These are phyloP conservation scores for Narcine bancroftii DNA, from an alignment of 2,113 vertebrate species.

Conservation along the genomic window DNA sequence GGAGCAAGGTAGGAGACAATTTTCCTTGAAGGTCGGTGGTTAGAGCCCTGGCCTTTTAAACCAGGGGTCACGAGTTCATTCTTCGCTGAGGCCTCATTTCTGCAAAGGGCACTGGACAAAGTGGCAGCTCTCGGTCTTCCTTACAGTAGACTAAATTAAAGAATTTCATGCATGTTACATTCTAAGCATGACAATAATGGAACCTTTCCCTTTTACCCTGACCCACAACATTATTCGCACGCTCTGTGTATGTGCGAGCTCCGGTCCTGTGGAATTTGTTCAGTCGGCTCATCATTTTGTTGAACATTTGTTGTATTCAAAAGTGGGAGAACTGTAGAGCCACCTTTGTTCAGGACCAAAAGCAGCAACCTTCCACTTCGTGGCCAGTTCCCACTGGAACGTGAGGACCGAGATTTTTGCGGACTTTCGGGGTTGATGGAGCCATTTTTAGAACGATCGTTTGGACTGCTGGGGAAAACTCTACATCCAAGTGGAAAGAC, in stretches of 20 bases:
- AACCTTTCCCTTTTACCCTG: too few species aligned
- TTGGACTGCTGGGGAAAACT: not conserved
- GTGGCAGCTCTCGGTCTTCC: too few species aligned
- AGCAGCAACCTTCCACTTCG: not conserved
- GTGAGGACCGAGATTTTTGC: not conserved
- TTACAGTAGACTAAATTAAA: too few species aligned
- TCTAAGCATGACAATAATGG: too few species aligned
- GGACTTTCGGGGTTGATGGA: not conserved
- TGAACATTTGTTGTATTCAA: not conserved
- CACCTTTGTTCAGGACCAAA: not conserved
- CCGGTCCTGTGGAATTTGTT: not conserved
- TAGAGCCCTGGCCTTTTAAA: too few species aligned
- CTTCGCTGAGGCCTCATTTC: too few species aligned
- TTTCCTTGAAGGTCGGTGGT: too few species aligned
- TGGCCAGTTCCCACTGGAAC: not conserved
- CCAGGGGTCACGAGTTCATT: too few species aligned
- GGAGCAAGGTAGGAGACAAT: not conserved
- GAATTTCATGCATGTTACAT: too few species aligned
- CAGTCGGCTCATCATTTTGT: not conserved
- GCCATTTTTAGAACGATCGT: not conserved
- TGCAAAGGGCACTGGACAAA: too few species aligned
- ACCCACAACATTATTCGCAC: too few species aligned
- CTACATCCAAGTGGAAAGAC: too few species aligned
- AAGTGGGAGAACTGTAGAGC: not conserved
- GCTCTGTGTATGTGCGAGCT: not conserved